Base-by-base conservation (phyloP, 2,888 invertebrate species). In the Taphrorychus bicolor region DNA sequence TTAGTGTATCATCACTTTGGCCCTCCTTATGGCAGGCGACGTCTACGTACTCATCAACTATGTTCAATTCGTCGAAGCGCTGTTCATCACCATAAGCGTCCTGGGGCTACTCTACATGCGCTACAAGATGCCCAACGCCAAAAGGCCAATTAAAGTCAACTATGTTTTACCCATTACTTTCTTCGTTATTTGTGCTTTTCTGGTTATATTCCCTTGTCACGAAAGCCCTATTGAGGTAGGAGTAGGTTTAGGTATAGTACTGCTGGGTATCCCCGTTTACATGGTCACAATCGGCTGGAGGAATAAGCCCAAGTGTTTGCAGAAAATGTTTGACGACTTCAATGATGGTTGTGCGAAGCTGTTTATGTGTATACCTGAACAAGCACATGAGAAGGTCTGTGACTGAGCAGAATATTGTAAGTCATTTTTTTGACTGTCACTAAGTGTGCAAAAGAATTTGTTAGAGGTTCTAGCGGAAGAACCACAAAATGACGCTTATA, bases 41-140 rank as follows among this genome's bases (percentile, higher is more conserved):
- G 91, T 96, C 59, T 94, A 95, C 79, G 88, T 89, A 5, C 87
- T 97, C 67, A 96, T 97, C 76, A 95, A 95, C 5, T 97, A 96
- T 80, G 91, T 94, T 76, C 94, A 93, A 63, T 94, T 97, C 76
- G 95, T 96, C 45, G 97, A 97, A 82, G 94, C 95, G 19, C 91
- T 95, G 80, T 97, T 97, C 84, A 95, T 95, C 58, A 92, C 92
- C 80, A 81, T 95, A 24, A 93, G 95, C 48, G 93, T 96, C 48
- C 88, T 90, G 69, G 95, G 94, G 1, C 88, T 97, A 69, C 82
- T 97, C 22, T 94, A 91, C 86, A 85, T 96, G 73, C 86, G 97
- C 23, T 91, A 90, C 82, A 93, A 89, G 77, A 84, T 85, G 73
- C 96, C 96, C 0, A 83, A 92, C 62, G 86, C 94, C 82, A 83